Conservation (phyloP, 1,140 invertebrate genomes). For the Pomacea maculata region DNA sequence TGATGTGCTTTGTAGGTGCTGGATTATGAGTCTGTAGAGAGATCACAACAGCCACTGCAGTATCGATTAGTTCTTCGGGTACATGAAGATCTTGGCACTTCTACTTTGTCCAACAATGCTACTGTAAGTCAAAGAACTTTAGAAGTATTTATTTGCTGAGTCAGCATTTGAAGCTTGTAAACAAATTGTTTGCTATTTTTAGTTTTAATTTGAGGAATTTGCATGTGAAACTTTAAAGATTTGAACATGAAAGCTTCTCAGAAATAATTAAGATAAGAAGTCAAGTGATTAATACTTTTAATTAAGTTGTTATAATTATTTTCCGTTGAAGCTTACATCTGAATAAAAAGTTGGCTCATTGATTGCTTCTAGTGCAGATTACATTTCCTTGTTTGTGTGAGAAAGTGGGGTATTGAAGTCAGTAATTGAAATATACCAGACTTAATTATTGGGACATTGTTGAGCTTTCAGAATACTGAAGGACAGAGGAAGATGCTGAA, state of each 20-base stretch:
- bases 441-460: too few relatives aligned
- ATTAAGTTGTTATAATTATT: too few relatives aligned
- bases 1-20: constrained; percentile 6
- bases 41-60: constrained; percentile 20
- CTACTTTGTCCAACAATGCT: constrained; percentile 14
- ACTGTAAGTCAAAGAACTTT: constrained; percentile 6
- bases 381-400: too few relatives aligned
- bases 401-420: too few relatives aligned
- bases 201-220: background rate
- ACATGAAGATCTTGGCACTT: constrained; percentile 9
- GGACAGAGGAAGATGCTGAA: too few relatives aligned
- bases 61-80: constrained; percentile 18
- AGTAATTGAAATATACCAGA: too few relatives aligned
- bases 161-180: background rate
- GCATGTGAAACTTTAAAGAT: background rate
- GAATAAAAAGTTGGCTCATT: too few relatives aligned
- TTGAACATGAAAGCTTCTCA: background rate
- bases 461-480: too few relatives aligned
- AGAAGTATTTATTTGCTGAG: background rate
- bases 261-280: background rate
- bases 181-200: background rate
- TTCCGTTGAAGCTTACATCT: too few relatives aligned
- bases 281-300: too few relatives aligned
- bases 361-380: too few relatives aligned
- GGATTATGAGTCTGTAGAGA: constrained; percentile 24